Base-by-base conservation (phyloP, 2,797 vertebrate species). In the Neomorphus geoffroyi region DNA sequence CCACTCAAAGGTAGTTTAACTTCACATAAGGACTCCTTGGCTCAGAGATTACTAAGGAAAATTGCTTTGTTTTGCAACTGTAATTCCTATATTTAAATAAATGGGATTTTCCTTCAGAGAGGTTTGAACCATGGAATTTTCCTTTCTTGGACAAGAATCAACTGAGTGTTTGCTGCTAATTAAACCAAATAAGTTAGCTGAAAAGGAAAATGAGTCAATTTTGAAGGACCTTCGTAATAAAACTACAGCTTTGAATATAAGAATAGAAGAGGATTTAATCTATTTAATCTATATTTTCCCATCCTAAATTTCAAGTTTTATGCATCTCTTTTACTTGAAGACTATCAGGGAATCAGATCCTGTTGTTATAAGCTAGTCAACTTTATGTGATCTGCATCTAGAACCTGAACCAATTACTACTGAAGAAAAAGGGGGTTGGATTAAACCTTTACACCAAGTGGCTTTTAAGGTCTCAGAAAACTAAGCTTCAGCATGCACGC, bases 41-140 rank as follows among this genome's bases (percentile, higher is more conserved):
- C 96, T 95, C 37, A 23, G 61, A 80, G 73, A 86, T 77, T 85
- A 57, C 37, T 88, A 86, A 82, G 90, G 95, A 96, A 97, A 96
- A 90, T 73, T 46, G n/a, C 51, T 81, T 91, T 27, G 0, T 85
- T 96, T 97, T 94, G 94, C 86, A 90, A 80, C 75, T 21, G 3
- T 80, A 81, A 95, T 94, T 95, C 88, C 90, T 88, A 65, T 77
- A 66, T 86, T 93, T 92, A 93, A 95, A 88, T 85, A 92, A 95
- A 92, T 43, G 67, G 82, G 93, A 94, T 95, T 97, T 97, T 95
- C 91, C 94, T 92, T 95, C 54, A 65, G 62, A 95, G 67, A 88
- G 60, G 50, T 88, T 65, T 73, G 69, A 94, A 79, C 75, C 91
- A 85, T 18, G 92, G 95, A 96, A 96, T 94, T 95, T 95, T 96